A percentile compares a stretch with the other conserved stretches of the same genome.
These are phyloP conservation scores for Serilophus lunatus DNA, from an alignment of 2,113 vertebrate genomes.

Conservation along the genomic window DNA sequence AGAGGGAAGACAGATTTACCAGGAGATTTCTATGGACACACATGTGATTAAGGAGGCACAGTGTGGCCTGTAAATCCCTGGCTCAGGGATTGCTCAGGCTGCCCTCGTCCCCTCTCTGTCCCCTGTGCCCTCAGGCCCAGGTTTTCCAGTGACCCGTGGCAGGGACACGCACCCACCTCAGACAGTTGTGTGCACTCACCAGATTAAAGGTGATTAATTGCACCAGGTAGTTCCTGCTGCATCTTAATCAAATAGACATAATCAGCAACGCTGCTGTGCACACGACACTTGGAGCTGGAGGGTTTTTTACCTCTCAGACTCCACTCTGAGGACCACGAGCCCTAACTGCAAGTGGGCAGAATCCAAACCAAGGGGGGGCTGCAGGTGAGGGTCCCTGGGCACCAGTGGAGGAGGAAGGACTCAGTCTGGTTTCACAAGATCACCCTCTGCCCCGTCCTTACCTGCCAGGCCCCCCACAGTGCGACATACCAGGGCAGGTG, in stretches of 20 bases:
- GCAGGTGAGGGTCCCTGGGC: accelerated
- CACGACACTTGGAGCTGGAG: background rate
- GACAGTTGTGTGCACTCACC: background rate
- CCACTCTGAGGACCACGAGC: background rate
- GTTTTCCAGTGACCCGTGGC: accelerated
- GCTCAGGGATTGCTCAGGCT: background rate
- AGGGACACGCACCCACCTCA: background rate
- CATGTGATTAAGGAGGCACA: background rate
- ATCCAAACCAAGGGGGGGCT: accelerated
- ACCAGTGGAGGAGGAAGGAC: background rate
- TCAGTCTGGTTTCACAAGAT: background rate
- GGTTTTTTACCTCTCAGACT: background rate
- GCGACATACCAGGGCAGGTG: accelerated
- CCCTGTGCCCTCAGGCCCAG: accelerated
- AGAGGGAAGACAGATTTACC: background rate
- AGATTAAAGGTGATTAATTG: slow-evolving; percentile 6
- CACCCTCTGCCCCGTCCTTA: background rate
- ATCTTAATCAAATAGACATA: background rate
- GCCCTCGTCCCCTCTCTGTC: background rate
- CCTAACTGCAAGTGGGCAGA: background rate
- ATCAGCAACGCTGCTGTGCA: background rate
- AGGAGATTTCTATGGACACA: background rate
- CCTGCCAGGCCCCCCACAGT: background rate
- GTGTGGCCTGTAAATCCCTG: background rate
- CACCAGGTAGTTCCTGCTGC: slow-evolving; percentile 2